phyloP scores from a whole-genome alignment of 2,113 vertebrate species.

The Mesoclemmys tuberculata region DNA sequence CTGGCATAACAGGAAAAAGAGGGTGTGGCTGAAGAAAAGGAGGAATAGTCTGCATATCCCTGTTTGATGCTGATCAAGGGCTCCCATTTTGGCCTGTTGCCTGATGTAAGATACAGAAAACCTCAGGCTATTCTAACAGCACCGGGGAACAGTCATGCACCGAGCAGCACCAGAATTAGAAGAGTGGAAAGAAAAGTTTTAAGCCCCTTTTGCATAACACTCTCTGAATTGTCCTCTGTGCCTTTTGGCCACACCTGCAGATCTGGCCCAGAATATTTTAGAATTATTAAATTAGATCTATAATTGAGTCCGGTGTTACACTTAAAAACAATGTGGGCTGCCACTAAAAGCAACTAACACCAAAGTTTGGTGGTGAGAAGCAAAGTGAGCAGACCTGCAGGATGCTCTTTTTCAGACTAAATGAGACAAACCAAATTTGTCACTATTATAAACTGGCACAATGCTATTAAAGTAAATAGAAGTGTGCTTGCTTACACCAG shows the following conservation, averaged over 20 bases:
- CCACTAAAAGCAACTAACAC: not conserved
- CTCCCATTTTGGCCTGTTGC: not conserved
- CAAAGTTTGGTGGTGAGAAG: not conserved
- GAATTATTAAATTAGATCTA: not conserved
- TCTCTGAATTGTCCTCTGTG: not conserved
- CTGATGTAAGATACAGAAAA: not conserved
- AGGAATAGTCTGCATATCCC: not conserved
- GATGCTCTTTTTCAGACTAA: conserved; percentile 32
- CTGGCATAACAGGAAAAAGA: not conserved
- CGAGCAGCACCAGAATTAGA: not conserved
- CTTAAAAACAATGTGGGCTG: not conserved
- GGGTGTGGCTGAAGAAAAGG: not conserved
- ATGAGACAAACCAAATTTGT: conserved; percentile 6
- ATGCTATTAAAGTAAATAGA: conserved; percentile 1
- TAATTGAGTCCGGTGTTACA: not conserved
- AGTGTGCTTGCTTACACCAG: conserved; percentile 13
- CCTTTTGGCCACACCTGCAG: not conserved
- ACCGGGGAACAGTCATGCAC: not conserved
- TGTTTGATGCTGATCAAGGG: not conserved
- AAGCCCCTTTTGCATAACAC: not conserved
- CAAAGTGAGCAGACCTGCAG: not conserved
- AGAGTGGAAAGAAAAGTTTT: not conserved
- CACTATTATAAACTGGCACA: not conserved
- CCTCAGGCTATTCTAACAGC: not conserved
- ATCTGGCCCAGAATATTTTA: not conserved